These are phyloP conservation scores for Anser cygnoides DNA, from an alignment of 2,113 vertebrate species.

Conservation along the genomic window DNA sequence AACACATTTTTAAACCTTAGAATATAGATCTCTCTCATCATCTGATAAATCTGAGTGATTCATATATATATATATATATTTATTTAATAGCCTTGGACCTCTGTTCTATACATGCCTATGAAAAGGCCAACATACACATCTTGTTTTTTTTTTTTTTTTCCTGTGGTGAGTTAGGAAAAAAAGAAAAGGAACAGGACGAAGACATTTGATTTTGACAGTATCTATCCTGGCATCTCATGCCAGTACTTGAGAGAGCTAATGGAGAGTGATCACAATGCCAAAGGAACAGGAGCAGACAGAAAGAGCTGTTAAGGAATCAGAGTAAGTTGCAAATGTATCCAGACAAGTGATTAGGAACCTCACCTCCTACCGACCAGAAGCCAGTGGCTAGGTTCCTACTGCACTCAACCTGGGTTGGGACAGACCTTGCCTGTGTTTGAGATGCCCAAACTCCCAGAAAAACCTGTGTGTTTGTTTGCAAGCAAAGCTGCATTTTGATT, in stretches of 20 bases:
- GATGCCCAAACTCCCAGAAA: background rate
- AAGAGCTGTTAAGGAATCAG: constrained; percentile 51
- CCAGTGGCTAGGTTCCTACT: background rate
- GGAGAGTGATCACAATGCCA: constrained; percentile 60
- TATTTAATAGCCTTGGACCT: background rate
- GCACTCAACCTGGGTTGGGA: background rate
- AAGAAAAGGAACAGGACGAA: constrained; percentile 10
- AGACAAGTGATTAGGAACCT: constrained; percentile 52
- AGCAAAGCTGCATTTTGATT: background rate
- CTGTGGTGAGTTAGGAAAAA: background rate
- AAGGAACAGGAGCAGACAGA: constrained; percentile 16
- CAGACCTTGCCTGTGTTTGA: background rate
- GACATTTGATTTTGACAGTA: constrained; percentile 61
- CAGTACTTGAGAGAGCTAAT: constrained; percentile 41
- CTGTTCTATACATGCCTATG: background rate
- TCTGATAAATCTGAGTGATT: background rate
- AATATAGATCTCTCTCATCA: background rate
- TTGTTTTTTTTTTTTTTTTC: background rate
- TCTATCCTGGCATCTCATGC: constrained; percentile 59
- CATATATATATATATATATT: background rate
- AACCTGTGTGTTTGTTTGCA: background rate
- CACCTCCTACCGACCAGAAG: constrained; percentile 26
- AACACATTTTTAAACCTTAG: background rate
- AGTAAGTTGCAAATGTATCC: constrained; percentile 53
- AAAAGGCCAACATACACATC: background rate